A percentile compares a stretch with the other conserved stretches of the same genome.
These are phyloP conservation scores for Egretta garzetta DNA, from an alignment of 2,113 vertebrate genomes.

Conservation along the genomic window DNA sequence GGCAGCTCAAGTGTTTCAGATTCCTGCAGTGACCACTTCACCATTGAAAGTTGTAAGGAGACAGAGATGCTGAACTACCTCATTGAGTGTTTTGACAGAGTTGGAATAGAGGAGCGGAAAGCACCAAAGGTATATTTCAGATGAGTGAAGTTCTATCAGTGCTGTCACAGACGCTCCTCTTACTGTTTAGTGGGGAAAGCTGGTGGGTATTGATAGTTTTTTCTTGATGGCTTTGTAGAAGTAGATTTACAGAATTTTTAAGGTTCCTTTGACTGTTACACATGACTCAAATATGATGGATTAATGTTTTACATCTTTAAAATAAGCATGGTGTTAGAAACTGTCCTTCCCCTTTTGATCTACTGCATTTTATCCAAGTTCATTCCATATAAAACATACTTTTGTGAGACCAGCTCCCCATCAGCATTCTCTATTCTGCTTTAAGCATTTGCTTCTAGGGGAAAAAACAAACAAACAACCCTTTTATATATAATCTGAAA, in stretches of 20 bases:
- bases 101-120: conserved; percentile 98
- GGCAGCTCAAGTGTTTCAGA: conserved; percentile 85
- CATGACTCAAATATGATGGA: too few species aligned
- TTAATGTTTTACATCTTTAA: background rate
- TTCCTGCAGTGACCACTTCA: conserved; percentile 92
- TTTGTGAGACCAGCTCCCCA: background rate
- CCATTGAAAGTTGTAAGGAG: conserved; percentile 96
- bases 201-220: background rate
- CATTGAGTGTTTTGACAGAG: conserved; percentile 99
- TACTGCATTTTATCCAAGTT: background rate
- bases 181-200: background rate
- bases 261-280: background rate
- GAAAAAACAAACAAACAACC: background rate
- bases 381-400: background rate
- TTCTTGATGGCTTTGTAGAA: background rate
- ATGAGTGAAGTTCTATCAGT: background rate
- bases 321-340: background rate
- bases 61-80: conserved; percentile 99
- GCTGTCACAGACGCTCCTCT: background rate
- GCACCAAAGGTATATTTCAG: conserved; percentile 90
- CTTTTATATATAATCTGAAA: background rate
- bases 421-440: background rate
- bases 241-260: background rate
- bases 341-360: background rate
- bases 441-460: background rate